Conservation (phyloP, 2,888 invertebrate genomes). For the Eristalis pertinax region DNA sequence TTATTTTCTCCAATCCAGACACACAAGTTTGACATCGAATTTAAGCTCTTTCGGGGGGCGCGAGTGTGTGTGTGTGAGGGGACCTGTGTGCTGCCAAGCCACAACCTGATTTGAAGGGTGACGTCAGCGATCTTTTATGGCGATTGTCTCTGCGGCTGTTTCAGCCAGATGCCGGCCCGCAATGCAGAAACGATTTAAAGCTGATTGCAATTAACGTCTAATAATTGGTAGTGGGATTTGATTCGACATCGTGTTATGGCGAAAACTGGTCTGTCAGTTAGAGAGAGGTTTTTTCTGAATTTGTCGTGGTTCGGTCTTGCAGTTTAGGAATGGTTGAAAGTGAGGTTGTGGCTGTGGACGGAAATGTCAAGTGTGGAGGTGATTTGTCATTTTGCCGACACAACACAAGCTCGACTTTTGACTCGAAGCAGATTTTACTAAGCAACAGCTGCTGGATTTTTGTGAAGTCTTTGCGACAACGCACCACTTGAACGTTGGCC, state of each 20-base stretch:
- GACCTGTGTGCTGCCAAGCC: neutral
- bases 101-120: conserved; percentile 41
- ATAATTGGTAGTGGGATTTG: conserved; percentile 29
- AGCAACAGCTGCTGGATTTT: neutral
- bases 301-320: neutral
- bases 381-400: neutral
- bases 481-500: neutral
- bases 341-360: neutral
- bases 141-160: conserved; percentile 32
- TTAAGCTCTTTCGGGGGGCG: conserved; percentile 13
- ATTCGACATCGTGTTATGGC: conserved; percentile 42
- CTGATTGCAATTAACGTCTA: conserved; percentile 38
- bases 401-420: neutral
- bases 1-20: conserved; percentile 20
- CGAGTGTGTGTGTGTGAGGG: conserved; percentile 1
- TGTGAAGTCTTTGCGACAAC: neutral
- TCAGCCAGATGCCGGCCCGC: conserved; percentile 3
- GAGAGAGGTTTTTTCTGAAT: neutral
- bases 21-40: conserved; percentile 36
- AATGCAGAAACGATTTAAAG: conserved; percentile 17
- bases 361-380: neutral
- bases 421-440: neutral
- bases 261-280: conserved; percentile 14
- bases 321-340: conserved; percentile 32
- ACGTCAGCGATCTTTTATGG: conserved; percentile 48